These are phyloP conservation scores for Aphaenogaster floridana DNA, from an alignment of 1,140 invertebrate genomes.

Conservation along the genomic window DNA sequence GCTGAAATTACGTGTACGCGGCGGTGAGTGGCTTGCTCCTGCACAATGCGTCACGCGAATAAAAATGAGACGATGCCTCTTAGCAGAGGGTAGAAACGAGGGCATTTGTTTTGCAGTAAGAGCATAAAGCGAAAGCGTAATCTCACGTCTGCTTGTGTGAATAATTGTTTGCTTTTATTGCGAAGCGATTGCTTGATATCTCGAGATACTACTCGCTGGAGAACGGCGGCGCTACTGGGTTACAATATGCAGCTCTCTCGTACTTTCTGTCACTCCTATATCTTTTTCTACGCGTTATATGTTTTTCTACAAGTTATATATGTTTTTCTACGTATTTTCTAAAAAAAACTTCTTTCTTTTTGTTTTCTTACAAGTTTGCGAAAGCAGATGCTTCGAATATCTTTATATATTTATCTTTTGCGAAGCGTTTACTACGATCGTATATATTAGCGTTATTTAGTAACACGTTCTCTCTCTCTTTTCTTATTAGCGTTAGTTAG, in stretches of 20 bases:
- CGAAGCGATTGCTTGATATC: neutral
- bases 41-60: conserved; percentile 12
- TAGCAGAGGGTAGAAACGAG: neutral
- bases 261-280: no score
- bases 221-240: neutral
- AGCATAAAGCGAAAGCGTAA: neutral
- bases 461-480: no score
- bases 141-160: neutral
- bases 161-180: conserved; percentile 20
- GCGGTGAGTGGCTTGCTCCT: conserved; percentile 24
- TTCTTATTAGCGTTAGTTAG: no score
- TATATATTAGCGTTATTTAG: neutral
- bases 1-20: conserved; percentile 40
- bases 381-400: neutral
- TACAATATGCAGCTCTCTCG: neutral
- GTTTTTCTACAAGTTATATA: neutral
- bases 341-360: no score
- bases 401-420: neutral
- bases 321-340: neutral
- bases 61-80: neutral
- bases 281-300: neutral
- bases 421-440: neutral
- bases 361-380: neutral
- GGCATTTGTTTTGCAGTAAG: conserved; percentile 9
- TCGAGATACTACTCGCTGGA: neutral